Conservation (phyloP, 2,797 vertebrate species). For the Anolis apletophallus region DNA sequence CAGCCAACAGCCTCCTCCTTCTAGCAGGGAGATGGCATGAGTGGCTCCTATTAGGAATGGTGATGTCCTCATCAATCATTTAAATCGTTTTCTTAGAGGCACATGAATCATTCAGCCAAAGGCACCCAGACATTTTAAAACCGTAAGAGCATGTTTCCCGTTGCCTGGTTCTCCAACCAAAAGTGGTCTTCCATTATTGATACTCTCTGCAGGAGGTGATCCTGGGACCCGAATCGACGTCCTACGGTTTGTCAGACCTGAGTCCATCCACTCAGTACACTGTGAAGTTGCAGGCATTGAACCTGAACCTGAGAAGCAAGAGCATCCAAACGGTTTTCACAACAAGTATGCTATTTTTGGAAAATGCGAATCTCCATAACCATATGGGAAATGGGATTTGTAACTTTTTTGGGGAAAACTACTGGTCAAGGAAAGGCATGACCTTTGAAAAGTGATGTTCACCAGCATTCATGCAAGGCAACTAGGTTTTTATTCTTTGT, state of each 20-base stretch:
- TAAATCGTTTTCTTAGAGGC: background rate
- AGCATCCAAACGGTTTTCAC: conserved; percentile 85
- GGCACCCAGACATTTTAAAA: background rate
- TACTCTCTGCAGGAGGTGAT: conserved; percentile 85
- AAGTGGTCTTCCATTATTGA: conserved; percentile 28
- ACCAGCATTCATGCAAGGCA: no score
- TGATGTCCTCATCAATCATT: conserved; percentile 4
- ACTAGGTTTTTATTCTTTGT: conserved; percentile 12
- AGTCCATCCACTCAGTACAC: conserved; percentile 89
- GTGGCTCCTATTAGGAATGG: background rate
- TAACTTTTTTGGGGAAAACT: no score
- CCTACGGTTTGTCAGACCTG: conserved; percentile 89
- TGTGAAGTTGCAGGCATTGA: conserved; percentile 88
- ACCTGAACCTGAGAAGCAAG: conserved; percentile 87
- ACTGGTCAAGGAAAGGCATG: no score
- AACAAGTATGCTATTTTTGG: conserved; percentile 85
- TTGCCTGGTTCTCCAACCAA: background rate
- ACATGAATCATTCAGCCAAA: conserved; percentile 23
- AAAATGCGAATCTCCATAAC: no score
- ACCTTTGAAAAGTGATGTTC: no score
- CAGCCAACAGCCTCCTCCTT: background rate
- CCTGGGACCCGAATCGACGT: conserved; percentile 86
- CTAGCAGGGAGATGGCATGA: background rate
- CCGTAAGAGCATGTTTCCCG: background rate
- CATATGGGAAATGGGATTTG: no score